A percentile compares a stretch with the other conserved stretches of the same genome.
phyloP scores from a whole-genome alignment of 2,888 invertebrate species.

The Drosophila stalkeri region DNA sequence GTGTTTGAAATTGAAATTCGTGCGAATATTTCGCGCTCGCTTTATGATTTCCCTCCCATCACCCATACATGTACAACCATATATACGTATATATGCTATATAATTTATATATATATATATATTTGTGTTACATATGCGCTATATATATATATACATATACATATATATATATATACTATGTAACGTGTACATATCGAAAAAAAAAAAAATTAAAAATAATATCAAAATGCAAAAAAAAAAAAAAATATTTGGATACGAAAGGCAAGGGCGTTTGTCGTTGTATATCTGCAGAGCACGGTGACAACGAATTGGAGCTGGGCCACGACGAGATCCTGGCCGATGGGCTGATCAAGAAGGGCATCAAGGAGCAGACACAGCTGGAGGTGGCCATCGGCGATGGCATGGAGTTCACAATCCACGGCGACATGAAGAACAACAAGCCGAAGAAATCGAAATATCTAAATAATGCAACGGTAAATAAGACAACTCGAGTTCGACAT shows the following conservation, averaged over 20 bases:
- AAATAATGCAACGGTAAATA: constrained; percentile 90
- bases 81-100: constrained; percentile 33
- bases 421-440: constrained; percentile 93
- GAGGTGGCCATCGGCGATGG: constrained; percentile 97
- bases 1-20: constrained; percentile 48
- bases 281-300: constrained; percentile 89
- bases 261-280: constrained; percentile 87
- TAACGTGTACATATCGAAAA: constrained; percentile 57
- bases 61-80: constrained; percentile 61
- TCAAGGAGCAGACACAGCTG: constrained; percentile 94
- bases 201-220: constrained; percentile 13
- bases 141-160: constrained; percentile 19
- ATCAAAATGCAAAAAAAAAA: constrained; percentile 56
- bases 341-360: constrained; percentile 93
- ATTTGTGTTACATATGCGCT: neutral
- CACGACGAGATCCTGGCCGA: constrained; percentile 91
- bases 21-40: constrained; percentile 48
- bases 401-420: constrained; percentile 97
- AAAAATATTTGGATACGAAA: constrained; percentile 83
- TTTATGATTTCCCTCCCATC: constrained; percentile 70
- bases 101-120: constrained; percentile 8
- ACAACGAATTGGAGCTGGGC: constrained; percentile 88
- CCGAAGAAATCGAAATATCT: constrained; percentile 92
- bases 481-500: constrained; percentile 32
- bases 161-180: constrained; percentile 35